These are phyloP conservation scores for Anableps anableps DNA, from an alignment of 2,797 vertebrate species.

Conservation along the genomic window DNA sequence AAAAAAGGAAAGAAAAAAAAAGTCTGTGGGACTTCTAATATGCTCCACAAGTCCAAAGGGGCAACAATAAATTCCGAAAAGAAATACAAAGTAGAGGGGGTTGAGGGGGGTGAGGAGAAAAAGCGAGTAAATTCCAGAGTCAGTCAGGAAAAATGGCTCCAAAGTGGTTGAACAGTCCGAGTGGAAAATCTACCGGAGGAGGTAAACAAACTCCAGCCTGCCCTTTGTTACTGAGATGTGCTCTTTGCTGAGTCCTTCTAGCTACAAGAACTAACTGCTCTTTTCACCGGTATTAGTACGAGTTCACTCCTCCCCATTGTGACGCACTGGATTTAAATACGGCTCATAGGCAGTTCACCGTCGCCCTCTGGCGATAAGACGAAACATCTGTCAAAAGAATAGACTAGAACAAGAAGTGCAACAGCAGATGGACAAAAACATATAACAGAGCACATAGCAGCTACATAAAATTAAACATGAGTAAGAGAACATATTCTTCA, in stretches of 20 bases:
- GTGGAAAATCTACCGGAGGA: conserved; percentile 6
- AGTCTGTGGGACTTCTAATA: neutral
- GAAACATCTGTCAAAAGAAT: neutral
- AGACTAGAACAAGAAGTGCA: neutral
- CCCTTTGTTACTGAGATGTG: conserved; percentile 35
- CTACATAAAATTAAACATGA: neutral
- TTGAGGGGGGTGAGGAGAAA: neutral
- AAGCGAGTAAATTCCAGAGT: conserved; percentile 7
- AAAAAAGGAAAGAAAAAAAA: neutral
- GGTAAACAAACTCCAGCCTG: conserved; percentile 31
- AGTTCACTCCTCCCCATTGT: neutral
- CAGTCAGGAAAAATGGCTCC: neutral
- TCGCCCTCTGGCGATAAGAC: conserved; percentile 27
- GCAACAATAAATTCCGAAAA: neutral
- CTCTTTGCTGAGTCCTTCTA: conserved; percentile 13
- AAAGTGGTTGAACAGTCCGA: conserved; percentile 28
- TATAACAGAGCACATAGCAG: neutral
- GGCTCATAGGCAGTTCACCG: neutral
- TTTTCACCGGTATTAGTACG: neutral
- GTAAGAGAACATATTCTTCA: neutral
- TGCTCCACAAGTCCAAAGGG: conserved; percentile 24
- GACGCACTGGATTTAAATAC: neutral
- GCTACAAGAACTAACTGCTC: neutral
- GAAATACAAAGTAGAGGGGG: neutral
- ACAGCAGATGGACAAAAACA: neutral